Conservation (phyloP, 92 coral and sea anemone species). For the Zoanthus sociatus region DNA sequence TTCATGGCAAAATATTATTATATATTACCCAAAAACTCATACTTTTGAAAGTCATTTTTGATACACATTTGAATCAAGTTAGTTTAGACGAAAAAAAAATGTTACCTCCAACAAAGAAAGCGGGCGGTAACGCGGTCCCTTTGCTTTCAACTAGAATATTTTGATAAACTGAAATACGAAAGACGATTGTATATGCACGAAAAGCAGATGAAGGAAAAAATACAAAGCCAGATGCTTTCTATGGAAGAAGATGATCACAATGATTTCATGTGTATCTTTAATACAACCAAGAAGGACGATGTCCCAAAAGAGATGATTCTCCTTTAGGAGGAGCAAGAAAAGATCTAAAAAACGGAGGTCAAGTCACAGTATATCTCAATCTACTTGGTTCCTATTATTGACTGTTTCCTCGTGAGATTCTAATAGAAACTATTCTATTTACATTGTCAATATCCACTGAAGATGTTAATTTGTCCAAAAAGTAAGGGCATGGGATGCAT, state of each 20-base stretch:
- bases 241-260: neutral
- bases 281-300: neutral
- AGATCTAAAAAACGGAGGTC: neutral
- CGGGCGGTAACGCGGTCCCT: too few relatives aligned
- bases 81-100: too few relatives aligned
- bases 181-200: neutral
- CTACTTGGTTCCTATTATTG: neutral
- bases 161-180: neutral
- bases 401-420: neutral
- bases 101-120: too few relatives aligned
- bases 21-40: too few relatives aligned
- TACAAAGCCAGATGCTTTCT: neutral
- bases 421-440: conserved; percentile 27
- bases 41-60: too few relatives aligned
- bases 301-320: neutral
- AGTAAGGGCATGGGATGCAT: conserved; percentile 11
- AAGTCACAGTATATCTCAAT: neutral
- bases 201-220: neutral
- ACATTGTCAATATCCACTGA: conserved; percentile 19
- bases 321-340: neutral
- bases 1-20: too few relatives aligned
- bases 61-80: too few relatives aligned
- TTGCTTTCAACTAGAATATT: too few relatives aligned
- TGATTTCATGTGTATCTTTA: neutral
- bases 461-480: conserved; percentile 27